Evolutionary conservation across 2,113 vertebrate species (phyloP).

Genomic region (Micronycteris hirsuta): DNA sequence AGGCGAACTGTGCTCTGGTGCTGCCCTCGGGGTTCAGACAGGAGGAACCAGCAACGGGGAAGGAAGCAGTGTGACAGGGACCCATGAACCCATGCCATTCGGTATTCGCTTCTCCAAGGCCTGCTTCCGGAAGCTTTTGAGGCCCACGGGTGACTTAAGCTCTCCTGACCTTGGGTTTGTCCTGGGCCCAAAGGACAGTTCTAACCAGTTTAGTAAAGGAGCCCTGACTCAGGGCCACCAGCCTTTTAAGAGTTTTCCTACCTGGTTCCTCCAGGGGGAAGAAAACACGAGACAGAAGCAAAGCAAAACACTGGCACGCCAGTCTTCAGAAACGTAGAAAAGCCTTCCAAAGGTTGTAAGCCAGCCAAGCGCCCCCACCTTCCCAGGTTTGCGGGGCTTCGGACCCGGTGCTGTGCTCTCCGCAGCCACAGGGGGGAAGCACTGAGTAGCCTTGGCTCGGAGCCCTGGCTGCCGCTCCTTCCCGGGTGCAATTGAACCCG

Average conservation of each 20-base stretch:
- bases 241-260: background rate
- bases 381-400: rapidly evolving
- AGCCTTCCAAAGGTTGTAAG: background rate
- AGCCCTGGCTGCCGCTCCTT: background rate
- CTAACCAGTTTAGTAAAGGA: background rate
- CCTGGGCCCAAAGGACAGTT: background rate
- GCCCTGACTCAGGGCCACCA: background rate
- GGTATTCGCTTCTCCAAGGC: background rate
- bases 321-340: background rate
- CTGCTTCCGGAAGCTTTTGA: background rate
- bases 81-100: rapidly evolving
- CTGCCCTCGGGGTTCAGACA: background rate
- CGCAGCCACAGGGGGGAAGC: background rate
- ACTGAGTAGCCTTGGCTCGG: background rate
- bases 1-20: too few species aligned
- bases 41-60: background rate
- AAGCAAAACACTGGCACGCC: background rate
- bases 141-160: background rate
- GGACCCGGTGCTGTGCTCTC: background rate
- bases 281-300: background rate
- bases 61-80: background rate
- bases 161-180: background rate
- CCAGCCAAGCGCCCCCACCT: rapidly evolving
- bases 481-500: background rate
- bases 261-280: background rate